Base-by-base conservation (phyloP, 1,140 invertebrate genomes). In the Acromyrmex echinatior region DNA sequence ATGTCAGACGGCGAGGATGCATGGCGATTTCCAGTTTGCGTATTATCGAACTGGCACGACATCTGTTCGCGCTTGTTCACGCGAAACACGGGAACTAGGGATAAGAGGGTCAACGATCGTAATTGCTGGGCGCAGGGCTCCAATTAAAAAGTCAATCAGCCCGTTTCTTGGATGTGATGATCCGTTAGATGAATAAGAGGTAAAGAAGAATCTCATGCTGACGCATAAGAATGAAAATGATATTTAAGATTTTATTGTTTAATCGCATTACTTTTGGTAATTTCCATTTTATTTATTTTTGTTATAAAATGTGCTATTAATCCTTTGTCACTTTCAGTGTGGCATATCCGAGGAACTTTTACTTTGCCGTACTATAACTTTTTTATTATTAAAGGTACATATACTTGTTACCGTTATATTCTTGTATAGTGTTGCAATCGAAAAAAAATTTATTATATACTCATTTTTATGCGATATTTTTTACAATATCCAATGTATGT, bases 101-200 rank as follows among this genome's bases (percentile, higher is more conserved):
- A 78, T 60, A 62, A 78, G 63, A 5, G 70, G 81, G 74, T 79
- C 39, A 81, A 85, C 62, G 87, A 87, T 86, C 81, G 74, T 91
- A 93, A 93, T 93, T 93, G 89, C 85, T 80, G 87, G 86, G 62
- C 89, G 77, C 78, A 88, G 87, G 88, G 88, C 92, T 92, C 92
- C 91, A 93, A 94, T 94, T 94, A 94, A 93, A 94, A 94, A 93
- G 93, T 93, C 92, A 94, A 94, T 94, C 93, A 93, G 88, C 92
- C 81, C 81, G 73, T 84, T 90, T 77, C 87, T 86, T 21, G 85
- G 45, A 58, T 28, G 31, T 35, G 66, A 66, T 60, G 66, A 79
- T 87, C 66, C 73, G 65, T 71, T 73, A 76, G 62, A 39, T 28
- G 60, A 68, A 90, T 53, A 78, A 77, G 45, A 21, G 45, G 56